Conservation (phyloP, 2,113 vertebrate genomes). For the Percina caprodes region DNA sequence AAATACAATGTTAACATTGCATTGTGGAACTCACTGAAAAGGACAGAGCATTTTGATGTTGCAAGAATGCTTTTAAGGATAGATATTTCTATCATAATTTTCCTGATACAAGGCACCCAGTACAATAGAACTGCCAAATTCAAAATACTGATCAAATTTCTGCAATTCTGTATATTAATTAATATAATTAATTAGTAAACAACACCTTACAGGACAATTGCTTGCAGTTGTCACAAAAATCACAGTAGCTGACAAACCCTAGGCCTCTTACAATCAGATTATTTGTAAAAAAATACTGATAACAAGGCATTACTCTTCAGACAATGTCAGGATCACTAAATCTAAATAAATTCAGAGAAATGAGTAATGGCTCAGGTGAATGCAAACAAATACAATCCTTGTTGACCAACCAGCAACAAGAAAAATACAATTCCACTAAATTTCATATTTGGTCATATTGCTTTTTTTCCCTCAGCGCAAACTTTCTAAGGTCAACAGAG, state of each 20-base stretch:
- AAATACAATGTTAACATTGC: not conserved
- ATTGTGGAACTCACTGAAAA: not conserved
- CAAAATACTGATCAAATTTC: not conserved
- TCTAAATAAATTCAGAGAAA: not conserved
- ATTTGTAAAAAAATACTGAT: not conserved
- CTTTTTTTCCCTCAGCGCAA: not conserved
- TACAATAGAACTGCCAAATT: not conserved
- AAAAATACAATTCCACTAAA: constrained; percentile 5
- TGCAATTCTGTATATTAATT: not conserved
- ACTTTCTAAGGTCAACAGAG: constrained; percentile 71
- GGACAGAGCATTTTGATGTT: not conserved
- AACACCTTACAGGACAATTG: constrained; percentile 8
- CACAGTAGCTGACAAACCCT: not conserved
- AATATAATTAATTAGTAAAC: no score
- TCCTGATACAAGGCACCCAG: constrained; percentile 38
- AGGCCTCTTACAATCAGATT: not conserved
- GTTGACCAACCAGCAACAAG: not conserved
- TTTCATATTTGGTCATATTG: constrained; percentile 51
- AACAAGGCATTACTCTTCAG: not conserved
- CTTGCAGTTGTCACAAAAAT: constrained; percentile 8
- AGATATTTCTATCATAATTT: not conserved
- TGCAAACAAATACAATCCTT: not conserved
- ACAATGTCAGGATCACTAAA: not conserved
- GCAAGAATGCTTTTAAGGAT: not conserved
- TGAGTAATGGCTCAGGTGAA: not conserved